Percentiles rank a stretch among this genome's conserved stretches.
These are phyloP conservation scores for Rhabdornis inornatus DNA, from an alignment of 2,113 vertebrate genomes.

Conservation along the genomic window DNA sequence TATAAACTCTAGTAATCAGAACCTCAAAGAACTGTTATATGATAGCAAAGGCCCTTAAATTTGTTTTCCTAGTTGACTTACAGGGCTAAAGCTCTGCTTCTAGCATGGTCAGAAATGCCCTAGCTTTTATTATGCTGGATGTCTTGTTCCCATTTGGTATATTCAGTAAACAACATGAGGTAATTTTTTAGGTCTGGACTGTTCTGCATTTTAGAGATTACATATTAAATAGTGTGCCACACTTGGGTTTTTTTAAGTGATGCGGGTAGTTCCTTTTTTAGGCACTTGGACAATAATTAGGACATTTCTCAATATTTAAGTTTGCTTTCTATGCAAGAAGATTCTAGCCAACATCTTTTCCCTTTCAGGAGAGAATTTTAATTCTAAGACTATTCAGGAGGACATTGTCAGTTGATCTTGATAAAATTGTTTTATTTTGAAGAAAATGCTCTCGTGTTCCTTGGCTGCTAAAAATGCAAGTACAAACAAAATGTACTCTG, in stretches of 20 bases:
- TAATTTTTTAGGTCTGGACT: not conserved
- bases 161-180: not conserved
- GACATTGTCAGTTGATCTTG: not conserved
- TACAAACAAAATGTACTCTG: not conserved
- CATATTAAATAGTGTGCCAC: not conserved
- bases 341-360: not conserved
- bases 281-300: not conserved
- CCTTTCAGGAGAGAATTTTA: not conserved
- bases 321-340: not conserved
- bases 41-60: not conserved
- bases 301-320: not conserved
- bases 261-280: not conserved
- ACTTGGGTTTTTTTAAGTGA: not conserved
- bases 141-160: not conserved
- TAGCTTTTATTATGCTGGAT: not conserved
- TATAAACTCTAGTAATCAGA: not conserved
- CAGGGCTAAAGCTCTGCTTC: not conserved
- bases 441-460: not conserved
- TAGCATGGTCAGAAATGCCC: not conserved
- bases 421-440: not conserved
- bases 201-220: not conserved
- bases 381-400: not conserved
- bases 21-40: not conserved
- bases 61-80: not conserved
- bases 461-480: not conserved